Percentiles rank a stretch among this genome's conserved stretches.
phyloP scores from a whole-genome alignment of 1,140 invertebrate genomes.

The Mya arenaria region DNA sequence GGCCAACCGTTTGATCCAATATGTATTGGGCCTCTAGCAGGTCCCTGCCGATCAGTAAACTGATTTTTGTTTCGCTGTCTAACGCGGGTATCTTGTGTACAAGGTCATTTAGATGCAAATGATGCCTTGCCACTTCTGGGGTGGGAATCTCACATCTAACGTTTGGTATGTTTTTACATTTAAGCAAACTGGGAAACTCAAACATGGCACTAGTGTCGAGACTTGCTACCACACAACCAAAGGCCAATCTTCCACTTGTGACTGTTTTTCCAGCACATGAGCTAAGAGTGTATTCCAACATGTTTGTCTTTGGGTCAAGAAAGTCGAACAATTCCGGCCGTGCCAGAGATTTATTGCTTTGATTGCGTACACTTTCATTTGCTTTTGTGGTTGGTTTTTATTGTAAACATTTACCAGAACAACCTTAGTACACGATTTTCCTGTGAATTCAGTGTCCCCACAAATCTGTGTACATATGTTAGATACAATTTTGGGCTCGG shows the following conservation, averaged over 20 bases:
- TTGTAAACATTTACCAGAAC: not conserved
- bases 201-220: not conserved
- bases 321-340: not conserved
- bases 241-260: not conserved
- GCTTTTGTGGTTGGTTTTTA: not conserved
- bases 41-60: too few species aligned
- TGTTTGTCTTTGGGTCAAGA: not conserved
- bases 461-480: slow-evolving; percentile 3
- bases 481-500: not conserved
- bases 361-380: slow-evolving; percentile 12
- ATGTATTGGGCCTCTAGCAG: too few species aligned
- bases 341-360: slow-evolving; percentile 40
- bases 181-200: not conserved
- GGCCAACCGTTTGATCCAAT: too few species aligned
- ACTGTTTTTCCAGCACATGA: slow-evolving; percentile 20
- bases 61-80: too few species aligned
- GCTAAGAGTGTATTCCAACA: not conserved
- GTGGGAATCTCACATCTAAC: slow-evolving; percentile 45
- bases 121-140: too few species aligned
- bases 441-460: not conserved
- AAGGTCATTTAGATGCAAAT: too few species aligned
- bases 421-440: slow-evolving; percentile 40
- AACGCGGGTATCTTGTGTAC: too few species aligned
- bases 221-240: slow-evolving; percentile 26
- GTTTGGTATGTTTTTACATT: slow-evolving; percentile 47